phyloP scores from a whole-genome alignment of 2,888 invertebrate species.

The Beris morrisii region DNA sequence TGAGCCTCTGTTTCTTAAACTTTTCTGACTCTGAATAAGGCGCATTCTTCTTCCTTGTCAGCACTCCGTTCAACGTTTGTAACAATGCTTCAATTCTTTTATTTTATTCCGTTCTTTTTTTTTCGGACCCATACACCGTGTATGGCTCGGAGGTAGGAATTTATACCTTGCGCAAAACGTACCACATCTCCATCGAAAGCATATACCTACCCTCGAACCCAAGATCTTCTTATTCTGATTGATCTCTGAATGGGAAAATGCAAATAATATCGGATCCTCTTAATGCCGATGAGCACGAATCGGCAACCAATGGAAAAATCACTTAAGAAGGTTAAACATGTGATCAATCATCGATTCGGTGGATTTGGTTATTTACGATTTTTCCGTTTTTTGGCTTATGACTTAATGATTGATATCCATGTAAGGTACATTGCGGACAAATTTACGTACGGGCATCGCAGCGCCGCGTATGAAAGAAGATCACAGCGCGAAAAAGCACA shows the following conservation, averaged over 20 bases:
- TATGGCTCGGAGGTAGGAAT: too few species aligned
- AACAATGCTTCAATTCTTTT: too few species aligned
- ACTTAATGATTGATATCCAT: constrained; percentile 21
- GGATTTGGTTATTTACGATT: constrained; percentile 1
- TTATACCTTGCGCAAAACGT: too few species aligned
- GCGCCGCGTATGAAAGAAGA: not conserved
- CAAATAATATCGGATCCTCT: not conserved
- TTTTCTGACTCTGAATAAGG: too few species aligned
- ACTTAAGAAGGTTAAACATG: not conserved
- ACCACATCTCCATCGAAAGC: too few species aligned
- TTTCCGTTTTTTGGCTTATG: constrained; percentile 2
- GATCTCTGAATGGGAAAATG: constrained; percentile 10
- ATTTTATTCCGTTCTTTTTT: too few species aligned
- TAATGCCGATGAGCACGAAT: not conserved
- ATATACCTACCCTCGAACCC: too few species aligned
- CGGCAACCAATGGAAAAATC: not conserved
- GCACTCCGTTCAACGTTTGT: too few species aligned
- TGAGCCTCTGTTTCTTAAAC: constrained; percentile 6
- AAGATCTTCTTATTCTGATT: constrained; percentile 3
- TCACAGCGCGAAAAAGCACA: constrained; percentile 4
- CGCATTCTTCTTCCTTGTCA: too few species aligned
- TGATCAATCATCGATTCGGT: constrained; percentile 12
- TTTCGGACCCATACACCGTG: too few species aligned
- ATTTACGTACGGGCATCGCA: constrained; percentile 6
- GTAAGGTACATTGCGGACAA: constrained; percentile 22